A percentile compares a stretch with the other conserved stretches of the same genome.
These are phyloP conservation scores for Cephalopachus bancanus DNA, from an alignment of 2,797 vertebrate genomes.

Conservation along the genomic window DNA sequence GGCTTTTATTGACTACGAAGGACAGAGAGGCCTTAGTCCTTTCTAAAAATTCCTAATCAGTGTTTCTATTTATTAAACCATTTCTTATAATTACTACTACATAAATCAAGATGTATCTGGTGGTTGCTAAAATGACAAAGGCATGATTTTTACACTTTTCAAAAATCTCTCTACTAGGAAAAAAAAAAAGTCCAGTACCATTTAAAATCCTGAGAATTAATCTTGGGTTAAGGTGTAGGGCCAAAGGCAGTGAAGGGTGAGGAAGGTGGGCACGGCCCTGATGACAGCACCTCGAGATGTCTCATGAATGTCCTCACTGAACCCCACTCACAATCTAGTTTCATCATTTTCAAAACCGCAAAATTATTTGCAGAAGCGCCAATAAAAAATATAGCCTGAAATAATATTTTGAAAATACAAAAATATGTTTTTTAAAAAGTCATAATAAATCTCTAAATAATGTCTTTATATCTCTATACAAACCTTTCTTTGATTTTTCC, in stretches of 20 bases:
- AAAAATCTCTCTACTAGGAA: constrained; percentile 60
- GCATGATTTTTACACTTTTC: constrained; percentile 50
- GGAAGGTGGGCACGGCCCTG: neutral
- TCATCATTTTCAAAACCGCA: constrained; percentile 46
- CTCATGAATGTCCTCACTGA: neutral
- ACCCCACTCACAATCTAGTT: neutral
- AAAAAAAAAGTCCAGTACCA: constrained; percentile 48
- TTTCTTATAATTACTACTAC: neutral
- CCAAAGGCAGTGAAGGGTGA: neutral
- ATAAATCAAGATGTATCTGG: constrained; percentile 45
- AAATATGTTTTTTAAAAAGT: constrained; percentile 75
- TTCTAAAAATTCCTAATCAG: neutral
- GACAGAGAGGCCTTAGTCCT: neutral
- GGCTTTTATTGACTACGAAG: neutral
- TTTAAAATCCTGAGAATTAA: constrained; percentile 50
- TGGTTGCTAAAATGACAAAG: constrained; percentile 50
- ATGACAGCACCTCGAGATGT: neutral
- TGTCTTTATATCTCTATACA: constrained; percentile 61
- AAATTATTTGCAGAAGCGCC: constrained; percentile 51
- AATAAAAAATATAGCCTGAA: constrained; percentile 76
- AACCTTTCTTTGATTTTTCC: constrained; percentile 38
- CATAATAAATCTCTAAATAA: constrained; percentile 72
- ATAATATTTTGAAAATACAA: constrained; percentile 79
- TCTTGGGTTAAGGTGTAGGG: neutral
- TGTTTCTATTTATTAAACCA: constrained; percentile 1